Evolutionary conservation across 2,888 invertebrate species (phyloP), one percentile per base, ranked within the genome.

Genomic region (Idaea dimidiata): DNA sequence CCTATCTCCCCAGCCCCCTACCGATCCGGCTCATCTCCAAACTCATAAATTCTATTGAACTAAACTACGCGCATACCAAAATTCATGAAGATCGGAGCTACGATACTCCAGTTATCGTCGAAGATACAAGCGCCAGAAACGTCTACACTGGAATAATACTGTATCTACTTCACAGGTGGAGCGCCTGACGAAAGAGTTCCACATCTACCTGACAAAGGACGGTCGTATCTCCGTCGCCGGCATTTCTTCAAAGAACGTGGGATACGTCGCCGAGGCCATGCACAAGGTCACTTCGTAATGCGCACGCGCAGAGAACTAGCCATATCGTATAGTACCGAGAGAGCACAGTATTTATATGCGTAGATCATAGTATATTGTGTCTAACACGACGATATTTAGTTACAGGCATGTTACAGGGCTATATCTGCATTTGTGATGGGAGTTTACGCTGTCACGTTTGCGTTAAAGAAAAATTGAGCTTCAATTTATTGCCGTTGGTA

Each of bases 161-260:
- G 43, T 43, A 1, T 32, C 7, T 32, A 6, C 8, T 43, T 7
- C 93, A 55, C 87, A 97, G 97, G 97, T 97, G 61, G 97, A 95
- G 74, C 94, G 94, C 69, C 86, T 99, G 59, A 97, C 95, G 0
- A 98, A 98, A 80, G 97, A 99, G 32, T 97, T 95, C 93, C 97
- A 97, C 84, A 94, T 99, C 72, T 99, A 98, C 87, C 91, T 99
- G 72, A 99, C 99, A 0, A 98, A 98, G 87, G 99, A 99, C 88
- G 99, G 99, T 0, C 96, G 99, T 75, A 99, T 99, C 86, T 99
- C 99, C 4, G 97, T 99, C 93, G 99, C 99, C 62, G 99, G 99
- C 61, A 96, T 99, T 6, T 96, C 98, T 0, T 97, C 98, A 3
- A 96, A 97, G 83, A 99, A 99, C 91, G 99, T 99, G 0, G 96